A percentile compares a stretch with the other conserved stretches of the same genome.
Evolutionary conservation across 2,113 vertebrate species (phyloP).

Genomic region (Platysteira castanea): DNA sequence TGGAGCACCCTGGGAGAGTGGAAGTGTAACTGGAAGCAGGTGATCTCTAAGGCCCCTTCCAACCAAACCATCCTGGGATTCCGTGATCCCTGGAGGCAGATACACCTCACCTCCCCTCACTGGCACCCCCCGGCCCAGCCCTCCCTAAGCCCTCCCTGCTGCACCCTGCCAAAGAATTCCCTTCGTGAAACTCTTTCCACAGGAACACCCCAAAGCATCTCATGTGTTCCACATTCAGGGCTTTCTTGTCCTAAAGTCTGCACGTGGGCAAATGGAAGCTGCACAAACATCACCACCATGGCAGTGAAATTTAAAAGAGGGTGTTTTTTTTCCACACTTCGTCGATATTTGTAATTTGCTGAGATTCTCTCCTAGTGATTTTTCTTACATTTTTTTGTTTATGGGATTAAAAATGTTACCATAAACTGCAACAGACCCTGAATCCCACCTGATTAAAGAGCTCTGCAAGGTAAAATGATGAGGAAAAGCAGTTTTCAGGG

Average conservation of each 20-base stretch:
- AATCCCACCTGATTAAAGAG: not conserved
- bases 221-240: not conserved
- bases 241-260: not conserved
- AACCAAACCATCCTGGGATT: not conserved
- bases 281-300: not conserved
- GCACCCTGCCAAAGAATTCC: not conserved
- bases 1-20: not conserved
- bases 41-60: not conserved
- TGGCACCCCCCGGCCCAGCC: not conserved
- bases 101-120: not conserved
- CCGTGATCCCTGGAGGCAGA: not conserved
- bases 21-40: not conserved
- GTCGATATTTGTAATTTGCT: not conserved
- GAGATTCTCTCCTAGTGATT: not conserved
- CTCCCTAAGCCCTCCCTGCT: not conserved
- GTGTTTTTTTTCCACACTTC: not conserved
- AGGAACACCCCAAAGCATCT: not conserved
- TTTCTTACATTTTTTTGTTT: not conserved
- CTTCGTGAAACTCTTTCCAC: not conserved
- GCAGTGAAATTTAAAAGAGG: not conserved
- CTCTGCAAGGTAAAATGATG: not conserved
- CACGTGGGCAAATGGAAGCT: not conserved
- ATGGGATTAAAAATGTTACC: not conserved
- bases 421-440: not conserved
- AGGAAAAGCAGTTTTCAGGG: not conserved